phyloP scores from a whole-genome alignment of 2,888 invertebrate species.

The Lissonota sp. region DNA sequence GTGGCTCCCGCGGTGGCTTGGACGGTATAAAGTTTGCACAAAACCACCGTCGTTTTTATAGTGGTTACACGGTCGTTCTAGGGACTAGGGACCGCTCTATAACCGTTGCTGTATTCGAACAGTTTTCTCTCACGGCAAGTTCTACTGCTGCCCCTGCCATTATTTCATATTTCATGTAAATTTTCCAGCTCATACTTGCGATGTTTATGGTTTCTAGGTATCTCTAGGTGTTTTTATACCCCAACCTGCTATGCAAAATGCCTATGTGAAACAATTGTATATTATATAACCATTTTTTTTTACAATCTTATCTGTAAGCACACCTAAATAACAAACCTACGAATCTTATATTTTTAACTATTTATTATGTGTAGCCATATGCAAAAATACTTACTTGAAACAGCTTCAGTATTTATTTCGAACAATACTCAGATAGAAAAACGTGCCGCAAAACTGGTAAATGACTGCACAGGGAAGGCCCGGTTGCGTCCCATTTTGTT shows the following conservation, averaged over 20 bases:
- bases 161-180: conserved; percentile 37
- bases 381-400: neutral
- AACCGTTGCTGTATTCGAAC: conserved; percentile 20
- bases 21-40: too few species aligned
- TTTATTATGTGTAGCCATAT: neutral
- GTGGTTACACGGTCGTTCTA: too few species aligned
- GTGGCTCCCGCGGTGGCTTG: too few species aligned
- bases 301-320: too few species aligned
- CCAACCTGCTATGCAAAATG: conserved; percentile 23
- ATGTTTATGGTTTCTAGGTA: conserved; percentile 20
- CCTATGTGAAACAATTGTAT: conserved; percentile 14
- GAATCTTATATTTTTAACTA: neutral
- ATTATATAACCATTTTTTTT: too few species aligned
- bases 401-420: neutral
- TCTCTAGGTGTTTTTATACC: conserved; percentile 24
- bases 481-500: too few species aligned
- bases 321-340: too few species aligned
- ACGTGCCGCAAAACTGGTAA: too few species aligned
- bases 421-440: too few species aligned
- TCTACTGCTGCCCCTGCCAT: conserved; percentile 30
- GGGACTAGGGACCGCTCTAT: conserved; percentile 8
- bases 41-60: too few species aligned
- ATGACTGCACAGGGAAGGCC: too few species aligned
- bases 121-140: conserved; percentile 25
- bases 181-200: neutral